Evolutionary conservation across 1,140 invertebrate species (phyloP).

Genomic region (Fopius arisanus): DNA sequence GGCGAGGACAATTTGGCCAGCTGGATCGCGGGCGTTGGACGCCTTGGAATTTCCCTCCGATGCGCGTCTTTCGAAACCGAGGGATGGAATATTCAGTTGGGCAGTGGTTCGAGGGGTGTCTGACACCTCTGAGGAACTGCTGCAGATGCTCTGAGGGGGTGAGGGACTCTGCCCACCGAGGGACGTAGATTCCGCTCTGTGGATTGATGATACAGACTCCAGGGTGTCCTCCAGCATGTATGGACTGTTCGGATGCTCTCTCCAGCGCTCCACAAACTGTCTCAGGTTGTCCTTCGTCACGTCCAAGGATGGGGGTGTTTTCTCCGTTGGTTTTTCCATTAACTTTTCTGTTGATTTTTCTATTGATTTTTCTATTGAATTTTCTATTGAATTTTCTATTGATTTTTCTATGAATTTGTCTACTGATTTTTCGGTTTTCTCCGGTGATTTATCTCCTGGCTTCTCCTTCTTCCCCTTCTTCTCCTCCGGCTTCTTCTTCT

Average conservation of each 20-base stretch:
- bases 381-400: no score
- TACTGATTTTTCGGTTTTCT: no score
- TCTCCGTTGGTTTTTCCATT: no score
- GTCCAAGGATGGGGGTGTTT: no score
- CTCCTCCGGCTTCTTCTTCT: constrained; percentile 18
- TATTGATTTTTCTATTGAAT: no score
- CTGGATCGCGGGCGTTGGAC: constrained; percentile 46
- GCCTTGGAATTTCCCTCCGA: constrained; percentile 71
- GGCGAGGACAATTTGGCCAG: constrained; percentile 63
- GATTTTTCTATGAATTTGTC: no score
- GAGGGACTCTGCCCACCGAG: constrained; percentile 76
- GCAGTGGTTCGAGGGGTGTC: constrained; percentile 45
- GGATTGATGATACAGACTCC: constrained; percentile 34
- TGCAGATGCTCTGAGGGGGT: constrained; percentile 75
- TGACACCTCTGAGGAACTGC: constrained; percentile 60
- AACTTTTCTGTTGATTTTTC: no score
- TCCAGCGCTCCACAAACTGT: constrained; percentile 87
- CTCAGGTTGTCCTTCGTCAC: constrained; percentile 86
- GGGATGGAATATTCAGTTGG: constrained; percentile 36
- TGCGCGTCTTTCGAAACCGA: constrained; percentile 72
- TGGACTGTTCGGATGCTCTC: constrained; percentile 84
- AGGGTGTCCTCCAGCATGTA: constrained; percentile 73
- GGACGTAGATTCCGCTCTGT: constrained; percentile 55
- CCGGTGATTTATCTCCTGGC: no score
- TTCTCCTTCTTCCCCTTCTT: constrained; percentile 33